These are phyloP conservation scores for Mimumesa dahlbomi DNA, from an alignment of 2,888 invertebrate genomes.

Conservation along the genomic window DNA sequence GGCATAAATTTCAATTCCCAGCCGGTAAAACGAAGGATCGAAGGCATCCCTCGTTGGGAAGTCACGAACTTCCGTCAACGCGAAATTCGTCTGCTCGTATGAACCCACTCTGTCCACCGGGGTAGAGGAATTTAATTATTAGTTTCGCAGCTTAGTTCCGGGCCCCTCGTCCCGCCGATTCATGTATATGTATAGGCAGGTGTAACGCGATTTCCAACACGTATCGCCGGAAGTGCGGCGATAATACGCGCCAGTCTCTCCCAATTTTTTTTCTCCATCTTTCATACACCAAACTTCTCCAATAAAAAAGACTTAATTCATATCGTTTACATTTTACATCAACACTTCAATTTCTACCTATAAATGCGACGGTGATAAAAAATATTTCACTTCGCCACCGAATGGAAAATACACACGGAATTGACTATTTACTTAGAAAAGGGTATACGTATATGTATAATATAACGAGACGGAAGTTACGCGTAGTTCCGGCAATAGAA, in stretches of 20 bases:
- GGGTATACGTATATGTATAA: too few species aligned
- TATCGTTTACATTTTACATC: too few species aligned
- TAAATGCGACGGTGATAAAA: too few species aligned
- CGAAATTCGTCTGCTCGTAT: slow-evolving; percentile 46
- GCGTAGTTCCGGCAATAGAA: too few species aligned
- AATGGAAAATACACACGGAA: too few species aligned
- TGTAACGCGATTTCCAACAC: slow-evolving; percentile 65
- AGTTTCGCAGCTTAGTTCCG: slow-evolving; percentile 69
- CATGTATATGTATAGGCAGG: slow-evolving; percentile 71
- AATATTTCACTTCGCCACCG: too few species aligned
- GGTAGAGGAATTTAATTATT: slow-evolving; percentile 72
- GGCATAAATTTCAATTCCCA: slow-evolving; percentile 37
- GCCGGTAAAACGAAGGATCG: slow-evolving; percentile 44
- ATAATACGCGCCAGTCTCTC: neutral
- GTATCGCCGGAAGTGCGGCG: slow-evolving; percentile 48
- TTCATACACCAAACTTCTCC: too few species aligned
- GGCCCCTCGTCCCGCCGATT: slow-evolving; percentile 37
- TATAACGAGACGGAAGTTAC: too few species aligned
- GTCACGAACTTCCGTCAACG: slow-evolving; percentile 49
- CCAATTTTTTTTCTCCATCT: too few species aligned
- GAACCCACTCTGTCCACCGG: slow-evolving; percentile 43
- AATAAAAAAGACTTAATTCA: too few species aligned
- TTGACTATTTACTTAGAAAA: too few species aligned
- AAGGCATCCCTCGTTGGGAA: slow-evolving; percentile 47
- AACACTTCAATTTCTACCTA: too few species aligned